A percentile compares a stretch with the other conserved stretches of the same genome.
Conservation (phyloP, 2,113 vertebrate species). For the Galemys pyrenaicus region DNA sequence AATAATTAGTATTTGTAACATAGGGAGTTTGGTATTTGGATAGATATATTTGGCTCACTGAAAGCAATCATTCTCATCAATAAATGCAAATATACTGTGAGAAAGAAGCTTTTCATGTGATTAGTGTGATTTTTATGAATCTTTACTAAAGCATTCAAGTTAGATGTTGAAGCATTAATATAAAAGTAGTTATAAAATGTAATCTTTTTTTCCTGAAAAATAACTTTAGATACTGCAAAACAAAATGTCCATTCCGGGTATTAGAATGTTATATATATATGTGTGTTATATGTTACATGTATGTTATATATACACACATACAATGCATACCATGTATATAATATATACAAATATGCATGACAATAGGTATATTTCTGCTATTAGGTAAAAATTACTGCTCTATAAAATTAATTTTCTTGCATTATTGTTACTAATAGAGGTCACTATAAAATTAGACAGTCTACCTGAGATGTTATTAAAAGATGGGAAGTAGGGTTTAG, state of each 20-base stretch:
- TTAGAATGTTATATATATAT: not conserved
- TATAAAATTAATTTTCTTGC: not conserved
- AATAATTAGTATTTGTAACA: not conserved
- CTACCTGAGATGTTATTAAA: not conserved
- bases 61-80: not conserved
- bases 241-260: not conserved
- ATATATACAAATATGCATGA: not conserved
- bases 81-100: not conserved
- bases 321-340: not conserved
- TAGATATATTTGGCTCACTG: not conserved
- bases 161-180: not conserved
- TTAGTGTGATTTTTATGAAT: constrained; percentile 8
- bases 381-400: not conserved
- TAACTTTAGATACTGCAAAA: not conserved
- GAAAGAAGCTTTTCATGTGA: not conserved
- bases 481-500: not conserved
- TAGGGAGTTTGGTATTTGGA: not conserved
- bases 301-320: not conserved
- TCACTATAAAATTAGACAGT: not conserved
- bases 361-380: not conserved
- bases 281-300: not conserved
- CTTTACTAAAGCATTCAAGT: not conserved
- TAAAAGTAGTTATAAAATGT: not conserved
- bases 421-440: not conserved
- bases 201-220: not conserved